These are phyloP conservation scores for Otolemur crassicaudatus DNA, from an alignment of 2,797 vertebrate species.

Conservation along the genomic window DNA sequence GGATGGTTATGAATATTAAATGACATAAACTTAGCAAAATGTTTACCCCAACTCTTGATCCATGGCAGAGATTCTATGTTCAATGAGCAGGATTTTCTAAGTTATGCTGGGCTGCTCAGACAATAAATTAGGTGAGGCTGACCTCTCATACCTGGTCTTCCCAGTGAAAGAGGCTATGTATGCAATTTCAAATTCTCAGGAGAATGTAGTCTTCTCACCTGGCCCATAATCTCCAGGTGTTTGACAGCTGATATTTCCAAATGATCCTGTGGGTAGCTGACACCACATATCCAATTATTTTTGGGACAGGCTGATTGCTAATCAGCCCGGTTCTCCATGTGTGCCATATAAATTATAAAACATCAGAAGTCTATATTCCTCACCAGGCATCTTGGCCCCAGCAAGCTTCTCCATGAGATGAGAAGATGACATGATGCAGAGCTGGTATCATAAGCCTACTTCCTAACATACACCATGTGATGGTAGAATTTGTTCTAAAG, in stretches of 20 bases:
- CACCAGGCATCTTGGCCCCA: background rate
- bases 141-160: background rate
- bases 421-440: background rate
- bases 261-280: background rate
- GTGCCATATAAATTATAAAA: background rate
- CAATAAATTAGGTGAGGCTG: background rate
- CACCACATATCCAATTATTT: background rate
- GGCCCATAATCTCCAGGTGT: background rate
- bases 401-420: background rate
- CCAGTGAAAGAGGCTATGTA: background rate
- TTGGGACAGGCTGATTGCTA: background rate
- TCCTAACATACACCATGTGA: background rate
- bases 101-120: background rate
- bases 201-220: background rate
- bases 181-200: background rate
- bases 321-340: background rate
- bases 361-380: background rate
- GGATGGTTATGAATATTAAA: background rate
- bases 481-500: background rate
- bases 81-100: background rate
- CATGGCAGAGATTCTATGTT: background rate
- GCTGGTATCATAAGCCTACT: too few relatives aligned
- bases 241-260: background rate
- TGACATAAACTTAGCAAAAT: background rate
- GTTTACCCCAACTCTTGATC: background rate